Percentiles rank a stretch among this genome's conserved stretches.
Conservation (phyloP, 2,113 vertebrate genomes). For the Nothocercus nigrocapillus region DNA sequence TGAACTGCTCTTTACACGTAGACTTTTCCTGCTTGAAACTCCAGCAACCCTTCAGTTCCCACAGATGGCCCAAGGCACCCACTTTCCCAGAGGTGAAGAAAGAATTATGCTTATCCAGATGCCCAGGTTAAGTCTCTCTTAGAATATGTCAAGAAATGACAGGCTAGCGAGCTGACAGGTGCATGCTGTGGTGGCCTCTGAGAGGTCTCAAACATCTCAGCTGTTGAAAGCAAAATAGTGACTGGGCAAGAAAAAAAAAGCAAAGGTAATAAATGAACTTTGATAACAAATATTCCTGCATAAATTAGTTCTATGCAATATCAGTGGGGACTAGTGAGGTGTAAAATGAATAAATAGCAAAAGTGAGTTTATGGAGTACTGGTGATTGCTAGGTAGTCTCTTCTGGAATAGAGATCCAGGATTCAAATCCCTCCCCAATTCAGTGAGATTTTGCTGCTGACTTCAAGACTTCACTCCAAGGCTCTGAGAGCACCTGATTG, state of each 20-base stretch:
- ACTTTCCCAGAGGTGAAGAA: not conserved
- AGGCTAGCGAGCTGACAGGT: not conserved
- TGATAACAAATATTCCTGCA: not conserved
- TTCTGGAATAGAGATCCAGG: not conserved
- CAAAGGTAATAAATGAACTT: not conserved
- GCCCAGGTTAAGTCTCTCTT: not conserved
- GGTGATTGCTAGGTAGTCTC: not conserved
- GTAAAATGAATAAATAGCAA: not conserved
- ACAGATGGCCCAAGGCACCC: not conserved
- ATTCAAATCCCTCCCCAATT: not conserved
- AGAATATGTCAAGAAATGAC: not conserved
- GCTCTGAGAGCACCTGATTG: not conserved
- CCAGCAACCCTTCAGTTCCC: not conserved
- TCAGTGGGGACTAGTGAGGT: not conserved
- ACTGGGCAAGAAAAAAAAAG: accelerated
- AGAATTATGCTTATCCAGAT: not conserved
- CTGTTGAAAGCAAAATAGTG: not conserved
- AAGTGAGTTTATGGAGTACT: not conserved
- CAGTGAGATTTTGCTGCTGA: not conserved
- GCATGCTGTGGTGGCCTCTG: not conserved
- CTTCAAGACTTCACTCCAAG: not conserved
- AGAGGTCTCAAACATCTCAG: not conserved
- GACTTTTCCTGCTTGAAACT: not conserved
- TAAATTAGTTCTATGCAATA: accelerated
- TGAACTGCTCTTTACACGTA: accelerated